Conservation (phyloP, 2,113 vertebrate species). For the Barnardius zonarius region DNA sequence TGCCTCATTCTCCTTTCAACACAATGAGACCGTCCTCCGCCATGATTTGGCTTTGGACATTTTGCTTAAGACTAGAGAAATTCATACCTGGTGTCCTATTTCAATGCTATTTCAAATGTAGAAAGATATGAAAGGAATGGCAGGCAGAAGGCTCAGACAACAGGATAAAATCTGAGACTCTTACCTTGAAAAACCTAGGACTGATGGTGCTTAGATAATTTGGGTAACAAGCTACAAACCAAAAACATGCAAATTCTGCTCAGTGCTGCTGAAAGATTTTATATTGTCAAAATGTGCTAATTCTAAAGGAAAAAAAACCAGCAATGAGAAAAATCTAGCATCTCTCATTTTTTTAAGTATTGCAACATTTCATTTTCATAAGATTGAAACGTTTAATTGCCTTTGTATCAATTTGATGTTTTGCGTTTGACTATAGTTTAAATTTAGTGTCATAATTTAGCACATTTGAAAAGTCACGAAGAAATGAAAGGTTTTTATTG, state of each 20-base stretch:
- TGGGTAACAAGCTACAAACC: background rate
- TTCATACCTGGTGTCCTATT: background rate
- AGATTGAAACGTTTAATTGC: background rate
- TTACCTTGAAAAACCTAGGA: background rate
- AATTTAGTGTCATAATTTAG: background rate
- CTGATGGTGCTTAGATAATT: background rate
- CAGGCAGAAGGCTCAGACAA: background rate
- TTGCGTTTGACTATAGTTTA: background rate
- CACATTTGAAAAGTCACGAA: background rate
- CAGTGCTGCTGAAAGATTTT: background rate
- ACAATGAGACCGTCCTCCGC: background rate
- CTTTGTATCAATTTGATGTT: background rate
- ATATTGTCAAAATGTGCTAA: background rate
- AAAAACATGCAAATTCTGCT: background rate
- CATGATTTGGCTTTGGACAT: background rate
- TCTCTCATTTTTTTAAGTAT: background rate
- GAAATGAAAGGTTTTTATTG: background rate
- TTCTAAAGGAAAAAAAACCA: background rate
- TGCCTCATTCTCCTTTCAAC: background rate
- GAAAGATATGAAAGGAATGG: background rate
- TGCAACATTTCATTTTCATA: background rate
- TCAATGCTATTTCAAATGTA: background rate
- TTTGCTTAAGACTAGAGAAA: background rate
- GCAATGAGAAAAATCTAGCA: background rate
- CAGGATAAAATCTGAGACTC: background rate